Conservation (phyloP, 2,797 vertebrate species). For the Danio tinwini region DNA sequence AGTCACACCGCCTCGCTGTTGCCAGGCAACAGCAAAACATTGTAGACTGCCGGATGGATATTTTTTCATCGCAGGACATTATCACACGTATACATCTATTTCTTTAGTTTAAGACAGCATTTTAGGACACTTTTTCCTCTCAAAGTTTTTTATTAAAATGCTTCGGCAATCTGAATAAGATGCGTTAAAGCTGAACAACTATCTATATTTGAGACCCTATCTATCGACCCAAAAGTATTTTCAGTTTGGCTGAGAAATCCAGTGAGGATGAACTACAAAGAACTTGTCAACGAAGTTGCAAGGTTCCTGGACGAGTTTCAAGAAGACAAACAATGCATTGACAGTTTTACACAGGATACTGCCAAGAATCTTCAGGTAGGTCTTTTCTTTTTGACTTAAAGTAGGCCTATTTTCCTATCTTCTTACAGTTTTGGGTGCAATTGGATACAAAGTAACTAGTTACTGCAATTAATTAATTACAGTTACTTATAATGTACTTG, state of each 20-base stretch:
- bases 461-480: no score
- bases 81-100: neutral
- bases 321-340: conserved; percentile 75
- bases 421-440: no score
- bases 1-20: conserved; percentile 68
- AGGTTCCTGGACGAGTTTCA: conserved; percentile 80
- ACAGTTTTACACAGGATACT: conserved; percentile 80
- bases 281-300: conserved; percentile 76
- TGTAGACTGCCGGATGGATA: neutral
- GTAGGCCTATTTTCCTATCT: no score
- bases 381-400: neutral
- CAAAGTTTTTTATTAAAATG: neutral
- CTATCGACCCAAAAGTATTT: neutral
- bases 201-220: neutral
- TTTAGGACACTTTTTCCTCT: neutral
- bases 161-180: neutral
- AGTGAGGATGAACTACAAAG: conserved; percentile 77
- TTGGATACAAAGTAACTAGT: no score
- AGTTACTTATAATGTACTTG: no score
- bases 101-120: neutral
- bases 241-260: conserved; percentile 1
- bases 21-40: conserved; percentile 72
- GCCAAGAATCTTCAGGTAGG: conserved; percentile 80
- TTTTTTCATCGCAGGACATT: neutral
- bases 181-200: neutral